A percentile compares a stretch with the other conserved stretches of the same genome.
Conservation (phyloP, 2,113 vertebrate genomes). For the Passer montanus region DNA sequence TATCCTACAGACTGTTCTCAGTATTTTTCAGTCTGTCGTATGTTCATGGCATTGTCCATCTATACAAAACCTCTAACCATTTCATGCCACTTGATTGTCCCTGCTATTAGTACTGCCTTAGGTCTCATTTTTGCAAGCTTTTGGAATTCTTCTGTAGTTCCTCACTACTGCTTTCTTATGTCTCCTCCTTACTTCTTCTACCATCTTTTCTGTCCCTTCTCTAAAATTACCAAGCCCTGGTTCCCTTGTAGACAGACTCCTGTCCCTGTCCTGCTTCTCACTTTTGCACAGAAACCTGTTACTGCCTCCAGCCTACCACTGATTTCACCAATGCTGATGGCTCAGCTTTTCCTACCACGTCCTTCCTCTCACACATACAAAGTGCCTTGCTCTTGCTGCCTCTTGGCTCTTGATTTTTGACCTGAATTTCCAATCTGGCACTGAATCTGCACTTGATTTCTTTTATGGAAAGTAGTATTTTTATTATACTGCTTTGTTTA, state of each 20-base stretch:
- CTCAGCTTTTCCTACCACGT: background rate
- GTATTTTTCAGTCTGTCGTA: background rate
- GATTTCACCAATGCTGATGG: background rate
- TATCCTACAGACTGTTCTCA: background rate
- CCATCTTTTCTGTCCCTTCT: background rate
- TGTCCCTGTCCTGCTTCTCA: background rate
- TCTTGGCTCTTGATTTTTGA: background rate
- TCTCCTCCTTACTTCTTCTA: background rate
- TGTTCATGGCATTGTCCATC: background rate
- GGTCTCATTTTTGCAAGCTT: background rate
- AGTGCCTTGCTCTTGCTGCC: background rate
- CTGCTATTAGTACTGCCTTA: background rate
- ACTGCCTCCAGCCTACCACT: background rate
- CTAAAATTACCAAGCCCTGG: background rate
- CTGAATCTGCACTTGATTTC: background rate
- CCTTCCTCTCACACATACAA: background rate
- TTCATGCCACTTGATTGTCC: background rate
- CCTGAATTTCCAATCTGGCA: background rate
- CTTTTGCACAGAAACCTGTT: background rate
- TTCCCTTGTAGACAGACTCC: background rate
- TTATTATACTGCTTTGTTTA: background rate
- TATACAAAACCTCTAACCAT: background rate
- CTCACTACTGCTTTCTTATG: background rate
- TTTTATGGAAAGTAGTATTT: background rate
- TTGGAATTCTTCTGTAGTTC: background rate